Conservation (phyloP, 2,113 vertebrate genomes). For the Galbula dea region DNA sequence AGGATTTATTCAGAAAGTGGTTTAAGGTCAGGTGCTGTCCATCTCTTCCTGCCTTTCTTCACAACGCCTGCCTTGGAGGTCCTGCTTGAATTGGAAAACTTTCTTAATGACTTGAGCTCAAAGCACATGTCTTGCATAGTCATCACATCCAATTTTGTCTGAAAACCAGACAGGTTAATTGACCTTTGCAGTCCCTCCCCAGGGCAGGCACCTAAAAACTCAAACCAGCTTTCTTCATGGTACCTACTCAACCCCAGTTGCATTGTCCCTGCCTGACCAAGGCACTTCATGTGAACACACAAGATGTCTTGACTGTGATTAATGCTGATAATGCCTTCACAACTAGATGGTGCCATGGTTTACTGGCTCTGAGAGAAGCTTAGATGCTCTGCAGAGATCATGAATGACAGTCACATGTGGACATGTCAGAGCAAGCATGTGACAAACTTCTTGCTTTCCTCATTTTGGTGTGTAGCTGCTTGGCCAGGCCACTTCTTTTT, state of each 20-base stretch:
- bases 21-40: background rate
- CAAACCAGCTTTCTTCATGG: background rate
- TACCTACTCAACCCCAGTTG: background rate
- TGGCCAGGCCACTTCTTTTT: background rate
- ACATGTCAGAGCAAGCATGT: background rate
- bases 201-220: background rate
- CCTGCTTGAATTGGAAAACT: background rate
- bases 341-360: background rate
- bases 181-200: background rate
- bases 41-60: background rate
- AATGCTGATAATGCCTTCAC: background rate
- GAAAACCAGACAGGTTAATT: background rate
- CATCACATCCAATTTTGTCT: background rate
- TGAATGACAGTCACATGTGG: fast-evolving
- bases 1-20: background rate
- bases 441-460: background rate
- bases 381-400: fast-evolving
- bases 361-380: background rate
- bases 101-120: background rate
- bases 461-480: background rate
- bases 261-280: fast-evolving
- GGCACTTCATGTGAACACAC: background rate
- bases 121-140: fast-evolving
- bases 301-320: background rate
- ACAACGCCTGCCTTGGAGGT: background rate